These are phyloP conservation scores for Drosophila lacicola DNA, from an alignment of 2,888 invertebrate genomes.

Conservation along the genomic window DNA sequence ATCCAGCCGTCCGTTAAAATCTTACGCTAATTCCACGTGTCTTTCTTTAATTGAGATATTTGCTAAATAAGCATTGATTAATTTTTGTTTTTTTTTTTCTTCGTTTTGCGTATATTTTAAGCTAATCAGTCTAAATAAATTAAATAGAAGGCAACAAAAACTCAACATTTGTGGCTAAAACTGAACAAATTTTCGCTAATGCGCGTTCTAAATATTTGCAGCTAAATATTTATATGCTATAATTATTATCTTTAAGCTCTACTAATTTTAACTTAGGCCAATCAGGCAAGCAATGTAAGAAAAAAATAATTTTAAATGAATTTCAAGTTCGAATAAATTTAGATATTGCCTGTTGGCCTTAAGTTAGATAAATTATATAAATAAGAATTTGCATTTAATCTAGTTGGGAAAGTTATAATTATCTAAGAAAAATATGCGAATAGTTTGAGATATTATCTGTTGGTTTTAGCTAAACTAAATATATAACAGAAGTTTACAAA, in stretches of 20 bases:
- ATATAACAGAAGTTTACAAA: neutral
- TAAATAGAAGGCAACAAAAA: constrained; percentile 64
- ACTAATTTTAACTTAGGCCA: constrained; percentile 27
- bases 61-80: constrained; percentile 40
- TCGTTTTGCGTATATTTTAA: constrained; percentile 67
- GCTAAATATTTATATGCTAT: constrained; percentile 53
- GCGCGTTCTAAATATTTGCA: constrained; percentile 62
- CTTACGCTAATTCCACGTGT: constrained; percentile 51
- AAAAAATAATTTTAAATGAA: neutral
- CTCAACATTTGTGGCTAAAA: constrained; percentile 49
- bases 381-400: constrained; percentile 1
- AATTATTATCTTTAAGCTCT: constrained; percentile 24
- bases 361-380: constrained; percentile 3
- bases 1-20: constrained; percentile 51
- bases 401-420: neutral
- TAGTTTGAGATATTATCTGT: constrained; percentile 9
- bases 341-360: constrained; percentile 11
- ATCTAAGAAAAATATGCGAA: neutral
- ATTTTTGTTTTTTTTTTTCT: neutral
- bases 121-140: constrained; percentile 81
- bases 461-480: constrained; percentile 7
- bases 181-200: constrained; percentile 58
- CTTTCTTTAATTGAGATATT: constrained; percentile 54
- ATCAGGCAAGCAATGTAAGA: constrained; percentile 13
- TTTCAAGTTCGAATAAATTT: constrained; percentile 5